phyloP scores from a whole-genome alignment of 2,888 invertebrate genomes.

The Temnothorax rugatulus region DNA sequence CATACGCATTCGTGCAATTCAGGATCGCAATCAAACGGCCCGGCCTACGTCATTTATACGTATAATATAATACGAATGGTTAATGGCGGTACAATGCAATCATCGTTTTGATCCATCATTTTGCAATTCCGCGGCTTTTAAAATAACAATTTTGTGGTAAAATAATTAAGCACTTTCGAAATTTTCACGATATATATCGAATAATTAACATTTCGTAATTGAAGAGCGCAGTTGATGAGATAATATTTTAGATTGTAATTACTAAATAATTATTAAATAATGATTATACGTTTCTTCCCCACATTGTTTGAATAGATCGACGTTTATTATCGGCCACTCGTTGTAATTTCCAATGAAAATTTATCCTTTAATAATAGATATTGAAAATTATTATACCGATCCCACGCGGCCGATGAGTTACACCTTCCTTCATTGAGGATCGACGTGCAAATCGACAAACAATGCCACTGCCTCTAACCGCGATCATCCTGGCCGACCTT shows the following conservation, averaged over 20 bases:
- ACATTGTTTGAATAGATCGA: slow-evolving; percentile 39
- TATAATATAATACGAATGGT: background rate
- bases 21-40: slow-evolving; percentile 18
- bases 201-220: slow-evolving; percentile 51
- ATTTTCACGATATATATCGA: slow-evolving; percentile 35
- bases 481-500: slow-evolving; percentile 66
- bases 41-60: slow-evolving; percentile 1
- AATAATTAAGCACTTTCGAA: slow-evolving; percentile 40
- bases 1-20: background rate
- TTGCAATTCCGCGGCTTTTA: slow-evolving; percentile 30
- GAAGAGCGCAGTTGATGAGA: slow-evolving; percentile 37
- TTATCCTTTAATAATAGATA: slow-evolving; percentile 36
- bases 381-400: slow-evolving; percentile 27
- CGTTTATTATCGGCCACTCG: slow-evolving; percentile 33
- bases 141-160: slow-evolving; percentile 39
- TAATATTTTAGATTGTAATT: slow-evolving; percentile 42
- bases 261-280: slow-evolving; percentile 44
- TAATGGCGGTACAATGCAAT: slow-evolving; percentile 30
- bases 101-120: slow-evolving; percentile 19
- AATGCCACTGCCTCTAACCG: slow-evolving; percentile 44
- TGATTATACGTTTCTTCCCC: slow-evolving; percentile 39
- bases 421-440: slow-evolving; percentile 32
- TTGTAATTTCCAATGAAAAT: slow-evolving; percentile 41
- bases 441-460: slow-evolving; percentile 56
- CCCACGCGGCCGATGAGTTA: slow-evolving; percentile 36